A percentile compares a stretch with the other conserved stretches of the same genome.
phyloP scores from a whole-genome alignment of 2,113 vertebrate species.

The Labeo rohita region DNA sequence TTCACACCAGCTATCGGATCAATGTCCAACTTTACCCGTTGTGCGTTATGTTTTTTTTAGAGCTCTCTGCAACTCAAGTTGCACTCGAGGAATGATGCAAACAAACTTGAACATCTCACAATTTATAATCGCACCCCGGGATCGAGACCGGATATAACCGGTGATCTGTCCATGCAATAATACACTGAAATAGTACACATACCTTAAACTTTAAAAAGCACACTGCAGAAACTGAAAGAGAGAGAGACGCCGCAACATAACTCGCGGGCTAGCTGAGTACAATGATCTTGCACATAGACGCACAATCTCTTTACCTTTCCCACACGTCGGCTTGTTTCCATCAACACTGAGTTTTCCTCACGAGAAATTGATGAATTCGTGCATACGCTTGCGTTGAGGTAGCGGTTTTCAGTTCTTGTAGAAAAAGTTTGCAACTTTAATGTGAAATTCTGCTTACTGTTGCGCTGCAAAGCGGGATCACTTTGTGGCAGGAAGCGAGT shows the following conservation, averaged over 20 bases:
- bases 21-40: neutral
- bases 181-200: neutral
- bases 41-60: neutral
- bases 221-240: conserved; percentile 1
- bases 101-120: neutral
- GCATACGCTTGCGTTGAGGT: neutral
- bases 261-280: conserved; percentile 61
- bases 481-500: conserved; percentile 77
- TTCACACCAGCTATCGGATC: neutral
- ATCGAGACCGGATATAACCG: neutral
- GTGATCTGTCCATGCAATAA: neutral
- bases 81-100: conserved; percentile 14
- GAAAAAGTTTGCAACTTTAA: conserved; percentile 76
- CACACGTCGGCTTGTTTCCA: conserved; percentile 62
- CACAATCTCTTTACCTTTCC: conserved; percentile 64
- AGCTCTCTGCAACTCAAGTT: neutral
- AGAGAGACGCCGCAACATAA: conserved; percentile 43
- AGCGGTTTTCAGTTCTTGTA: conserved; percentile 26
- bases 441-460: conserved; percentile 65
- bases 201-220: neutral
- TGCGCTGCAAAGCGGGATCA: conserved; percentile 71
- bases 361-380: no score
- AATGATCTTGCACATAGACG: conserved; percentile 64
- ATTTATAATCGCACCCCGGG: neutral
- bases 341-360: neutral